Evolutionary conservation across 2,888 invertebrate genomes (phyloP), one percentile per base, ranked within the genome.

Genomic region (Nezara viridula): DNA sequence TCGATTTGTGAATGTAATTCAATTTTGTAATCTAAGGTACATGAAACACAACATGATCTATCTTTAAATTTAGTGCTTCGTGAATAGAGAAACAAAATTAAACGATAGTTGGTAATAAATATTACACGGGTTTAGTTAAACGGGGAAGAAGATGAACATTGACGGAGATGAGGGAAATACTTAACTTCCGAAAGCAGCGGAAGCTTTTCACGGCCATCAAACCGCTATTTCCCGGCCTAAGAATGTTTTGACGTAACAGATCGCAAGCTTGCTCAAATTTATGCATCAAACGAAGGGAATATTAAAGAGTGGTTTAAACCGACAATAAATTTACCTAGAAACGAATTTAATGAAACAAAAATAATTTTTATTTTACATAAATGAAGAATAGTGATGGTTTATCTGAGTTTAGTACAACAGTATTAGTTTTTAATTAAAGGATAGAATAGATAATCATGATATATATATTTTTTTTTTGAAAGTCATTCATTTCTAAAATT

Each of bases 181-280:
- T 24, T 24, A 4, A n/a, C 55, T 55, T 55, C 55, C 55, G 55
- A n/a, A 55, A 55, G 55, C 55, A 55, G n/a, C 55, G 55, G 55
- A 55, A 55, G 55, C 55, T 55, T n/a, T 55, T 55, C 55, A n/a
- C 55, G n/a, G 55, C 55, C 55, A 55, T 55, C 55, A 55, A 55
- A 5, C 55, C 0, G 55, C 55, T 55, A 55, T 55, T 55, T 55
- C 55, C 55, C 7, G 24, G 6, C 10, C 6, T 7, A 55, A 55
- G 50, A 50, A 21, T 50, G 50, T 50, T 21, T 19, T n/a, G 55
- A n/a, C 55, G 2, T 19, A 6, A 55, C n/a, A n/a, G n/a, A 55
- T 55, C 7, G 9, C n/a, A n/a, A 55, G 24, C 24, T 9, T 9
- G 6, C n/a, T n/a, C 7, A n/a, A n/a, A n/a, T 55, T 21, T 2